These are phyloP conservation scores for Cyphomyrus plagiostoma DNA, from an alignment of 2,113 vertebrate species.

Conservation along the genomic window DNA sequence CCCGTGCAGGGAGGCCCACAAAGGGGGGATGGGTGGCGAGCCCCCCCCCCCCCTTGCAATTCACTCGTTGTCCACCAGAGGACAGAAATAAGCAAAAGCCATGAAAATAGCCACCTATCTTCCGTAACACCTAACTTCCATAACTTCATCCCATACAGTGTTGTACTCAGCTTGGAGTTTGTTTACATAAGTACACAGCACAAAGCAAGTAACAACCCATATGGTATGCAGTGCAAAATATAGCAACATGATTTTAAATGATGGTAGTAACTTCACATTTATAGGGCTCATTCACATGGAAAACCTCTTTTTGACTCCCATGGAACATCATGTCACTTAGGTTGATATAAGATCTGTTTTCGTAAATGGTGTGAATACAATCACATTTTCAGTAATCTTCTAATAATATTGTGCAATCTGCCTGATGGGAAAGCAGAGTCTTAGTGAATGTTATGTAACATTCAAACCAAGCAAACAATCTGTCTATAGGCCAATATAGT, in stretches of 20 bases:
- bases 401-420: background rate
- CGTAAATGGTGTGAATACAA: background rate
- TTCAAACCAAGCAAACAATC: background rate
- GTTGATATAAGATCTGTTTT: background rate
- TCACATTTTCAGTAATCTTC: background rate
- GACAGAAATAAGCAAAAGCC: background rate
- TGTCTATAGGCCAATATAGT: background rate
- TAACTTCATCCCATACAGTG: background rate
- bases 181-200: background rate
- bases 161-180: background rate
- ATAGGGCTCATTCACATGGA: background rate
- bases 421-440: background rate
- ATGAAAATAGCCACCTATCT: background rate
- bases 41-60: background rate
- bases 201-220: background rate
- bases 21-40: too few relatives aligned
- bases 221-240: background rate
- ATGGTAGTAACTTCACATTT: background rate
- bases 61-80: background rate
- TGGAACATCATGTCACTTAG: background rate
- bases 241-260: background rate
- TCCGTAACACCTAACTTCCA: background rate
- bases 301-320: background rate
- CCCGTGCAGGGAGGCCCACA: too few relatives aligned
- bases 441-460: background rate